Conservation (phyloP, 2,888 invertebrate species). For the Drosophila cognata region DNA sequence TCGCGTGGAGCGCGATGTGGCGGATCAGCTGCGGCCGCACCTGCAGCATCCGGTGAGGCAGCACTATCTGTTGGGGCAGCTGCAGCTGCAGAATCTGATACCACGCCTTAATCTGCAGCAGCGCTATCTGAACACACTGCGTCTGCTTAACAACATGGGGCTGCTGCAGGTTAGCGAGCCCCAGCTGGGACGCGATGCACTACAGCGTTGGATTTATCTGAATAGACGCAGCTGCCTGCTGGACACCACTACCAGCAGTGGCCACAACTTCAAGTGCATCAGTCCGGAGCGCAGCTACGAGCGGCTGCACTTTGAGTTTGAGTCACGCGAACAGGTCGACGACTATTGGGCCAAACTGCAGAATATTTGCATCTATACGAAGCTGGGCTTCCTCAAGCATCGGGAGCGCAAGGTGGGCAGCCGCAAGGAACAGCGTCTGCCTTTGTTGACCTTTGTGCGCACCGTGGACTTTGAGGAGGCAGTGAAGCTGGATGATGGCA, state of each 20-base stretch:
- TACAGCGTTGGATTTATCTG: conserved; percentile 90
- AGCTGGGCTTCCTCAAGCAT: conserved; percentile 84
- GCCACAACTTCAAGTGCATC: conserved; percentile 87
- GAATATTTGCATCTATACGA: conserved; percentile 89
- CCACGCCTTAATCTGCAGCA: conserved; percentile 69
- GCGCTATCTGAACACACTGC: conserved; percentile 85
- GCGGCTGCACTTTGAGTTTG: conserved; percentile 86
- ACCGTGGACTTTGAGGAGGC: conserved; percentile 78
- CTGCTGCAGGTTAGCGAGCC: conserved; percentile 89
- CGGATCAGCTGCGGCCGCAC: conserved; percentile 87
- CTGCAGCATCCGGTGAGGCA: conserved; percentile 89
- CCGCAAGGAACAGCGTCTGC: conserved; percentile 13
- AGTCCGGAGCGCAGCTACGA: conserved; percentile 87
- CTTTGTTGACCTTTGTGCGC: conserved; percentile 57
- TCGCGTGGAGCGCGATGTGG: conserved; percentile 85
- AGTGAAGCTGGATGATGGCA: conserved; percentile 86
- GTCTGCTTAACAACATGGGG: conserved; percentile 88
- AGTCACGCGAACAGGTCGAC: conserved; percentile 86
- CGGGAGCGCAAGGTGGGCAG: conserved; percentile 15
- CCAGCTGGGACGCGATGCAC: conserved; percentile 86
- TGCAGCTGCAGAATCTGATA: conserved; percentile 82
- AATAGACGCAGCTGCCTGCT: conserved; percentile 87
- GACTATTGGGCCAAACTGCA: conserved; percentile 90
- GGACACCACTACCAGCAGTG: conserved; percentile 89
- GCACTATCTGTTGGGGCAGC: conserved; percentile 88